These are phyloP conservation scores for Drosophila fuyamai DNA, from an alignment of 1,140 invertebrate genomes.

Conservation along the genomic window DNA sequence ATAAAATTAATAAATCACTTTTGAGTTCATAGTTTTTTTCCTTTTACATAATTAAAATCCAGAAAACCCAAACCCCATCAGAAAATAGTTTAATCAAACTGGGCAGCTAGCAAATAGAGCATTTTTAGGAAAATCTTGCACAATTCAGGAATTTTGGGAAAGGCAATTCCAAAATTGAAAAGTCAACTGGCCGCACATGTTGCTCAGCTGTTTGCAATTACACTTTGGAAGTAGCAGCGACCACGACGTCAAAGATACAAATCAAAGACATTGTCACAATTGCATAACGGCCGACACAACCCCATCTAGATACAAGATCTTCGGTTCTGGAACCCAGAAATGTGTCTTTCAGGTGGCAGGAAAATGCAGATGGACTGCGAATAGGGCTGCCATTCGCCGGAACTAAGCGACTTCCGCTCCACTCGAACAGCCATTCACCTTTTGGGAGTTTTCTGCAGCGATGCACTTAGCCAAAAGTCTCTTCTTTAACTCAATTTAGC, in stretches of 20 bases:
- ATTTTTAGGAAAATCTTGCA: conserved; percentile 19
- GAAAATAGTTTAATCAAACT: conserved; percentile 8
- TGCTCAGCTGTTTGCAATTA: conserved; percentile 80
- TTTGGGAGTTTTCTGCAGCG: conserved; percentile 5
- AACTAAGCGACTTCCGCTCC: conserved; percentile 75
- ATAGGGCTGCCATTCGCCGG: conserved; percentile 50
- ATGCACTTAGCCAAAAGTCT: conserved; percentile 4
- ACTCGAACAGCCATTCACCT: conserved; percentile 24
- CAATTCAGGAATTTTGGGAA: conserved; percentile 36
- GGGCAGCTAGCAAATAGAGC: conserved; percentile 23
- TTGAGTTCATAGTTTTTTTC: no score
- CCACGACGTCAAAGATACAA: conserved; percentile 44
- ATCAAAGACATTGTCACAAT: conserved; percentile 71
- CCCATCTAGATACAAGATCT: conserved; percentile 13
- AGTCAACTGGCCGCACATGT: conserved; percentile 63
- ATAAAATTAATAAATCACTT: neutral
- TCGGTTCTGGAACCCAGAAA: conserved; percentile 21
- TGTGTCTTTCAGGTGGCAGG: conserved; percentile 54
- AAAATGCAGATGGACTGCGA: conserved; percentile 51
- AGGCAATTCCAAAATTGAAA: conserved; percentile 31
- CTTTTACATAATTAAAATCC: neutral
- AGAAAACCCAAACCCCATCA: neutral
- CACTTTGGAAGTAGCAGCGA: conserved; percentile 32
- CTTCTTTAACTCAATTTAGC: no score
- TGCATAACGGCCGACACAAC: conserved; percentile 49